Percentiles rank a stretch among this genome's conserved stretches.
Evolutionary conservation across 2,888 invertebrate species (phyloP).

Genomic region (Stenichneumon culpator): DNA sequence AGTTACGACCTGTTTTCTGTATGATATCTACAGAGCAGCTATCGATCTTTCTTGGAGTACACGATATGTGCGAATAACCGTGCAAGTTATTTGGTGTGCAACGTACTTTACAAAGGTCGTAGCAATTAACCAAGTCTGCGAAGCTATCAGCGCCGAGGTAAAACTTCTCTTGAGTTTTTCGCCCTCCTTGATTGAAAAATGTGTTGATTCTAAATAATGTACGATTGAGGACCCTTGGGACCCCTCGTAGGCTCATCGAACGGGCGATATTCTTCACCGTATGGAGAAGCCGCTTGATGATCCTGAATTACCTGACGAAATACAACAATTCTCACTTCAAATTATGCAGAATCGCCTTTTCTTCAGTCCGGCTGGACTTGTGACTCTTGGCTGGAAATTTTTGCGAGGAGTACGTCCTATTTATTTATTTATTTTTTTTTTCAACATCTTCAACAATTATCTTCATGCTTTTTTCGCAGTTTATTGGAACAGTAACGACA

Average conservation of each 20-base stretch:
- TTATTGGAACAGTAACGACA: slow-evolving; percentile 33
- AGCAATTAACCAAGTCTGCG: slow-evolving; percentile 26
- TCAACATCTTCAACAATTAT: not conserved
- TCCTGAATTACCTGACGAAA: slow-evolving; percentile 48
- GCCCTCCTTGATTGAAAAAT: not conserved
- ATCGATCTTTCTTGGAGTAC: not conserved
- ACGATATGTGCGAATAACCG: not conserved
- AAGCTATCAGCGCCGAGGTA: slow-evolving; percentile 50
- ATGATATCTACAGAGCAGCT: not conserved
- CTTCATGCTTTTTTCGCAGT: slow-evolving; percentile 15
- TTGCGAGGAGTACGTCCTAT: slow-evolving; percentile 54
- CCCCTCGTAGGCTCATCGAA: slow-evolving; percentile 34
- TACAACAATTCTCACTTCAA: slow-evolving; percentile 67
- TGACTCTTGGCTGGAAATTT: slow-evolving; percentile 62
- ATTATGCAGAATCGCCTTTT: slow-evolving; percentile 64
- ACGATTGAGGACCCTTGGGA: not conserved
- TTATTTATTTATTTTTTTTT: not conserved
- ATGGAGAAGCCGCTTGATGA: not conserved
- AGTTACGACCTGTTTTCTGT: slow-evolving; percentile 40
- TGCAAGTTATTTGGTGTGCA: not conserved
- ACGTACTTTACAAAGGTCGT: slow-evolving; percentile 16
- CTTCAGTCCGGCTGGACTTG: slow-evolving; percentile 65
- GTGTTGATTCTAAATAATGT: not conserved
- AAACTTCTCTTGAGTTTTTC: not conserved
- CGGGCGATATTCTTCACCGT: slow-evolving; percentile 48